Conservation (phyloP, 2,113 vertebrate genomes). For the Petrocephalus microphthalmus region DNA sequence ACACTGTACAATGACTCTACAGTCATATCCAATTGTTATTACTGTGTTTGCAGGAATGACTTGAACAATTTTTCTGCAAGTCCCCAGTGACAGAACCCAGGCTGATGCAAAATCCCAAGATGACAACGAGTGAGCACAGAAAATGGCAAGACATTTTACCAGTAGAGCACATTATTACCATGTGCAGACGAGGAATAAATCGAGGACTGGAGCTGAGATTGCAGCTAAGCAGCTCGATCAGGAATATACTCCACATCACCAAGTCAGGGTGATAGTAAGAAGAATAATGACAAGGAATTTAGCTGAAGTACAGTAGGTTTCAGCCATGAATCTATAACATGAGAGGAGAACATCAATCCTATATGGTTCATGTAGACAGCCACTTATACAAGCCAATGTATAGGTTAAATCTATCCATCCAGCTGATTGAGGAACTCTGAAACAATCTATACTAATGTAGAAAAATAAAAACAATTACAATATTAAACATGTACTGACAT, state of each 20-base stretch:
- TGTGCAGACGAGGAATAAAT: not conserved
- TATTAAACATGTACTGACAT: not conserved
- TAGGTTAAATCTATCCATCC: not conserved
- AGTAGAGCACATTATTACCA: not conserved
- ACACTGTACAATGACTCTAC: not conserved
- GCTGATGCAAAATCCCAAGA: not conserved
- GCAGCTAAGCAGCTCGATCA: not conserved
- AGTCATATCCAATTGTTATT: not conserved
- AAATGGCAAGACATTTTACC: not conserved
- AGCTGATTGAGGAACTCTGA: not conserved
- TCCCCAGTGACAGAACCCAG: not conserved
- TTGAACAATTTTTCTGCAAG: not conserved
- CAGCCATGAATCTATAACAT: not conserved
- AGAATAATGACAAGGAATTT: not conserved
- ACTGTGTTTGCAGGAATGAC: not conserved
- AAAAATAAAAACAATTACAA: not conserved
- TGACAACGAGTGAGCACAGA: not conserved
- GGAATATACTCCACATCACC: not conserved
- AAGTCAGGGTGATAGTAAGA: not conserved
- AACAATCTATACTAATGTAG: not conserved
- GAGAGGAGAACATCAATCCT: not conserved
- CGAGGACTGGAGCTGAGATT: not conserved
- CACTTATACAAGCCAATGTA: not conserved
- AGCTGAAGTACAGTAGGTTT: not conserved
- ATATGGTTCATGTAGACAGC: not conserved